A percentile compares a stretch with the other conserved stretches of the same genome.
Conservation (phyloP, 2,888 invertebrate genomes). For the Leptarthrus brevirostris region DNA sequence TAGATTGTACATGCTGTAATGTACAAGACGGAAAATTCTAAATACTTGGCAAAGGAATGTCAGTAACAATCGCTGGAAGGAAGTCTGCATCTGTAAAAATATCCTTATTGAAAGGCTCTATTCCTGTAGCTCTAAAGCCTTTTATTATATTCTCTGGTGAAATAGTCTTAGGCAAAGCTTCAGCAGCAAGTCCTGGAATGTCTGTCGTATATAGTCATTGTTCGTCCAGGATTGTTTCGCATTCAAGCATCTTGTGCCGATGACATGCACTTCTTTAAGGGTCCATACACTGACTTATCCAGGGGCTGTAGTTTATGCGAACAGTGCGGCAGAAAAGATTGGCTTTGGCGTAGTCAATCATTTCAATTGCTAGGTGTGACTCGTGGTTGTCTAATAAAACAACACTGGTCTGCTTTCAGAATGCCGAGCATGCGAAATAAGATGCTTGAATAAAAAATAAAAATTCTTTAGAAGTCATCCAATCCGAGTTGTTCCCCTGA, state of each 20-base stretch:
- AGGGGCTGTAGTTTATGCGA: constrained; percentile 55
- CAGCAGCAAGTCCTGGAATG: not conserved
- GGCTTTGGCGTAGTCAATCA: constrained; percentile 50
- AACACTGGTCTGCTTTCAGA: too few species aligned
- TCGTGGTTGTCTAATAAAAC: constrained; percentile 54
- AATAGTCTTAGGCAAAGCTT: not conserved
- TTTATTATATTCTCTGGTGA: not conserved
- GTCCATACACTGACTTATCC: constrained; percentile 57
- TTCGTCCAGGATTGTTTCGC: not conserved
- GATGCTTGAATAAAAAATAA: not conserved
- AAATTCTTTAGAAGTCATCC: constrained; percentile 55
- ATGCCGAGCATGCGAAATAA: not conserved
- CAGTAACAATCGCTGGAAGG: not conserved
- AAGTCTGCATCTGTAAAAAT: not conserved
- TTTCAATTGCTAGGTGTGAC: constrained; percentile 53
- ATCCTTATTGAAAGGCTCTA: not conserved
- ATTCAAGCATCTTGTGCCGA: constrained; percentile 1
- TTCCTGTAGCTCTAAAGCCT: not conserved
- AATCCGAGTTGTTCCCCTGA: constrained; percentile 55
- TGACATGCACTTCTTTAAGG: constrained; percentile 54
- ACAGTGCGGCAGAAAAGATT: constrained; percentile 52
- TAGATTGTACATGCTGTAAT: not conserved
- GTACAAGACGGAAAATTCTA: not conserved
- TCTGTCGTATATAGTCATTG: constrained; percentile 3
- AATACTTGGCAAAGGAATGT: not conserved